Base-by-base conservation (phyloP, 2,888 invertebrate species). In the Entomobrya proxima region DNA sequence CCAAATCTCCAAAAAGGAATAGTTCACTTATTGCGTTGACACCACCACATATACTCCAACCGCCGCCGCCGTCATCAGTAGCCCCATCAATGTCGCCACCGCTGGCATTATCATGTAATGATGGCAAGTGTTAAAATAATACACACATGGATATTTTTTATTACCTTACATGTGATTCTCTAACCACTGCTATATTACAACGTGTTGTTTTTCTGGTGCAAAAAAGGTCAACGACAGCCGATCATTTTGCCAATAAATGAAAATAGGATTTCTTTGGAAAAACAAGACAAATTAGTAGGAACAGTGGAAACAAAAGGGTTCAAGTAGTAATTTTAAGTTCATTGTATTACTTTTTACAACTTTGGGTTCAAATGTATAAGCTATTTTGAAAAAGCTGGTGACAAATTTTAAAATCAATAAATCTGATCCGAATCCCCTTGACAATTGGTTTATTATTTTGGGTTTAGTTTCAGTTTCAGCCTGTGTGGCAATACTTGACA, bases 321-420 rank as follows among this genome's bases (percentile, higher is more conserved):
- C 30, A 37, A n/a, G n/a, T n/a, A n/a, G n/a, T n/a, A n/a, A n/a
- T n/a, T n/a, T n/a, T n/a, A n/a, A n/a, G n/a, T n/a, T n/a, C n/a
- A n/a, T n/a, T n/a, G n/a, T n/a, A n/a, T n/a, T n/a, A n/a, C n/a
- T n/a, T n/a, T n/a, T n/a, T n/a, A n/a, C n/a, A n/a, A n/a, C n/a
- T n/a, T n/a, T n/a, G n/a, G n/a, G n/a, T n/a, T n/a, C n/a, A n/a
- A n/a, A n/a, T n/a, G n/a, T n/a, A n/a, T n/a, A n/a, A n/a, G n/a
- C n/a, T n/a, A n/a, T n/a, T n/a, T n/a, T n/a, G n/a, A n/a, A n/a
- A n/a, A n/a, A n/a, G n/a, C n/a, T 21, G 67, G 15, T n/a, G 47
- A 69, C 44, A 69, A 24, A 69, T 47, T 69, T 69, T 4, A 69
- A 69, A 69, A 69, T 69, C 69, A 69, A 69, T 69, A 69, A 69